Evolutionary conservation across 1,140 invertebrate species (phyloP).

Genomic region (Bursaphelenchus mucronatus): DNA sequence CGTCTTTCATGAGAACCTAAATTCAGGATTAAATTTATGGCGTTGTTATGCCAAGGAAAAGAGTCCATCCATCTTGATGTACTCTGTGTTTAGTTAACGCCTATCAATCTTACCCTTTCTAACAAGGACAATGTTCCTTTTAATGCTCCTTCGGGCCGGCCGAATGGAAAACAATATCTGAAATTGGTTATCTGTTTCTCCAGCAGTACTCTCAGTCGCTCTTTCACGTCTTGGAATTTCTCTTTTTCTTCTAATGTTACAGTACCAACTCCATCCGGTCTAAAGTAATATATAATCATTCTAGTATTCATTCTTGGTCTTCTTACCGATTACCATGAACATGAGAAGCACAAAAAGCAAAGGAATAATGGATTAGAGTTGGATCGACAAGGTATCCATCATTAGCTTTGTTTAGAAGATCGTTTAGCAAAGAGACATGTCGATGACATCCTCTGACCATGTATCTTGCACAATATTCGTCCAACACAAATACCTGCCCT

Average conservation of each 20-base stretch:
- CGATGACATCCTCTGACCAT: conserved; percentile 92
- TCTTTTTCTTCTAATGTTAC: conserved; percentile 95
- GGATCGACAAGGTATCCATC: conserved; percentile 93
- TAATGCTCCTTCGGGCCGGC: conserved; percentile 88
- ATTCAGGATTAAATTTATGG: conserved; percentile 13
- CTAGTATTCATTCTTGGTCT: conserved; percentile 66
- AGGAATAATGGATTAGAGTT: conserved; percentile 94
- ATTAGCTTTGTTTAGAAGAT: conserved; percentile 89
- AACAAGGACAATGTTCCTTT: conserved; percentile 91
- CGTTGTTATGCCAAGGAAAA: background rate
- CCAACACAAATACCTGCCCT: conserved; percentile 92
- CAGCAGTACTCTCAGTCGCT: conserved; percentile 80
- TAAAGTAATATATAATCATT: conserved; percentile 61
- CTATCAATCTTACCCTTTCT: conserved; percentile 71
- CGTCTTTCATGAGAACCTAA: conserved; percentile 93
- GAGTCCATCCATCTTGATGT: too few species aligned
- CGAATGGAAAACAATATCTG: conserved; percentile 95
- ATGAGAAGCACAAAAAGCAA: conserved; percentile 96
- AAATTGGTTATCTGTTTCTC: conserved; percentile 99
- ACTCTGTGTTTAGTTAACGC: background rate
- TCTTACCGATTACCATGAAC: conserved; percentile 78
- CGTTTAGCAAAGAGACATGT: conserved; percentile 90
- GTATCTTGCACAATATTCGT: conserved; percentile 96
- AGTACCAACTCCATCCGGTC: conserved; percentile 94
- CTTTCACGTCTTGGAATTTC: conserved; percentile 94